A percentile compares a stretch with the other conserved stretches of the same genome.
These are phyloP conservation scores for Onychostruthus taczanowskii DNA, from an alignment of 2,113 vertebrate genomes.

Conservation along the genomic window DNA sequence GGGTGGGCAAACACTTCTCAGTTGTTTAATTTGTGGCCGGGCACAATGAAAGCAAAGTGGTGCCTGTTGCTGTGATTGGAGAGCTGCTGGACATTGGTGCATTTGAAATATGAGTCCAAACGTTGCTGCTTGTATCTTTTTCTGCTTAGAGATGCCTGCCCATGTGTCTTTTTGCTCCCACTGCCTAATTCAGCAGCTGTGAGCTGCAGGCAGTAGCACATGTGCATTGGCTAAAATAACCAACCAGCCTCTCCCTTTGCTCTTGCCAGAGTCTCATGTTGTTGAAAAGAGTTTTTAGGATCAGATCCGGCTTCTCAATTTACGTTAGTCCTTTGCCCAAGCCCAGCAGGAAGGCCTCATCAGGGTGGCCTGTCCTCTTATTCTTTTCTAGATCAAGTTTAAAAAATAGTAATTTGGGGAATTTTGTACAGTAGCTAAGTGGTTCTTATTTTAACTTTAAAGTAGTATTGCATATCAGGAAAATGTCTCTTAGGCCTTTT, in stretches of 20 bases:
- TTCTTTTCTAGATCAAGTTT: not conserved
- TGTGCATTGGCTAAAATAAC: slow-evolving; percentile 62
- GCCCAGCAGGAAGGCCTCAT: not conserved
- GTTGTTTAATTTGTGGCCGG: not conserved
- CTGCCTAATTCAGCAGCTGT: slow-evolving; percentile 49
- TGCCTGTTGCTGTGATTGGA: not conserved
- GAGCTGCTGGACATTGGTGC: not conserved
- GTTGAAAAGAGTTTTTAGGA: slow-evolving; percentile 18
- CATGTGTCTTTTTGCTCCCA: not conserved
- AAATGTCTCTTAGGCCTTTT: not conserved
- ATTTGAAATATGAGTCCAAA: not conserved
- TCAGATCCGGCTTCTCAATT: slow-evolving; percentile 9
- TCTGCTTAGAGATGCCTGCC: slow-evolving; percentile 1
- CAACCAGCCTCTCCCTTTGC: slow-evolving; percentile 6
- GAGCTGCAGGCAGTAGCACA: slow-evolving; percentile 47
- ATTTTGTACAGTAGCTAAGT: not conserved
- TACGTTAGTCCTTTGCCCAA: slow-evolving; percentile 22
- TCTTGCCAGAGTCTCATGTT: slow-evolving; percentile 41
- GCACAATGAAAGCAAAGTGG: not conserved
- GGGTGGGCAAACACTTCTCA: rapidly evolving
- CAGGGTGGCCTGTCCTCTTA: not conserved
- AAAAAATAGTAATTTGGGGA: not conserved
- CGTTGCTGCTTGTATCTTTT: slow-evolving; percentile 5
- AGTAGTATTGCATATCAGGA: not conserved
- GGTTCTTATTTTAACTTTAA: not conserved